These are phyloP conservation scores for Nicator chloris DNA, from an alignment of 2,113 vertebrate species.

Conservation along the genomic window DNA sequence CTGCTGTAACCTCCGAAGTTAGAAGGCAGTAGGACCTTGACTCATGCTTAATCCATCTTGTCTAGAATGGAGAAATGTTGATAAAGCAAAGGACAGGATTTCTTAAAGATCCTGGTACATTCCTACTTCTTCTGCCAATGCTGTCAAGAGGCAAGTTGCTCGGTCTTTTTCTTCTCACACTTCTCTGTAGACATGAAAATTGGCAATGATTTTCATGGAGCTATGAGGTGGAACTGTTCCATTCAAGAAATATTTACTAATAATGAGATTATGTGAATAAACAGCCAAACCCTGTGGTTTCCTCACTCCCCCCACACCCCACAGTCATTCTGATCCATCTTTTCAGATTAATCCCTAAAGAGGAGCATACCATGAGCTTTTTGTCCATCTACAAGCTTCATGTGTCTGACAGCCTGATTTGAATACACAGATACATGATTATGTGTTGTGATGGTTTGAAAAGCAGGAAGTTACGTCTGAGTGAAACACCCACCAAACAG, in stretches of 20 bases:
- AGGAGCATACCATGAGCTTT: neutral
- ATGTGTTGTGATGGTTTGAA: no score
- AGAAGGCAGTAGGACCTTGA: neutral
- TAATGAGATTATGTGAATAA: neutral
- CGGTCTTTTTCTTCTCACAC: fast-evolving
- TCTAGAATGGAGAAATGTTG: neutral
- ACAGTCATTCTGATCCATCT: neutral
- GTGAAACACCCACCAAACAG: no score
- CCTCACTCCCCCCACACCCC: fast-evolving
- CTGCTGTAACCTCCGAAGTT: neutral
- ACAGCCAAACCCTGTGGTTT: neutral
- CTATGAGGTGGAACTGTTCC: neutral
- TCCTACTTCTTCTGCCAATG: neutral
- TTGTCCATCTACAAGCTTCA: neutral
- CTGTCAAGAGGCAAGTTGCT: neutral
- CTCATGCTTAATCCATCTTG: neutral
- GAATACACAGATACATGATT: constrained; percentile 13
- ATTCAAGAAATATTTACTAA: neutral
- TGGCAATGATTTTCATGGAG: neutral
- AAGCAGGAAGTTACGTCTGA: no score
- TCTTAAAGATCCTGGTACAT: neutral
- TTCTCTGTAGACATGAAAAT: neutral
- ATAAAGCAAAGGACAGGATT: neutral
- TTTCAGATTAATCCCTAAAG: neutral
- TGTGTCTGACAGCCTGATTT: neutral